Conservation (phyloP, 1,140 invertebrate species). For the Stratiolaelaps scimitus region DNA sequence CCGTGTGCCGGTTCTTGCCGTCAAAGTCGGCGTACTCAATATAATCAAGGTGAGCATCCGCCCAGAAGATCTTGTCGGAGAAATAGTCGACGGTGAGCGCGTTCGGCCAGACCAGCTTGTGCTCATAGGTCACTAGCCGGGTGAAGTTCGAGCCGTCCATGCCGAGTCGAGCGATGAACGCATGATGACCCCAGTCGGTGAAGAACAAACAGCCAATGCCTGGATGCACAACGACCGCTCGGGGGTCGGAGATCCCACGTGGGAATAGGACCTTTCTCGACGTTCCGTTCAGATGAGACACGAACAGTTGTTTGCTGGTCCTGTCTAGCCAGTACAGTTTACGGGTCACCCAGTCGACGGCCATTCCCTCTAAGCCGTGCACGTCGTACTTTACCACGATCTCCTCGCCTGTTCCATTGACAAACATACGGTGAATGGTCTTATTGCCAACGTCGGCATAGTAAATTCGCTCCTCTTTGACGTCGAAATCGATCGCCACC, state of each 20-base stretch:
- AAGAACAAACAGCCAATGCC: conserved; percentile 84
- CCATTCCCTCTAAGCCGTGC: conserved; percentile 85
- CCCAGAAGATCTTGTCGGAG: conserved; percentile 85
- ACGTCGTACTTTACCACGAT: conserved; percentile 81
- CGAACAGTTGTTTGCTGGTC: conserved; percentile 82
- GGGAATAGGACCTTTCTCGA: conserved; percentile 72
- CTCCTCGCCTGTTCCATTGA: conserved; percentile 49
- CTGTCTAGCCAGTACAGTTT: conserved; percentile 97
- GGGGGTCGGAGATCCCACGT: conserved; percentile 68
- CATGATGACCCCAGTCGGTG: conserved; percentile 85
- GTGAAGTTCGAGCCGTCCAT: conserved; percentile 90
- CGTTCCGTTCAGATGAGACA: conserved; percentile 77
- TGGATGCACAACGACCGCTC: conserved; percentile 87
- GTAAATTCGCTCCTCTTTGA: conserved; percentile 66
- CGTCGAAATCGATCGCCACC: conserved; percentile 87
- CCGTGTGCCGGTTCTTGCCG: conserved; percentile 65
- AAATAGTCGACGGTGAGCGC: conserved; percentile 94
- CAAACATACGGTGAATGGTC: conserved; percentile 56
- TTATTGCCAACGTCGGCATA: conserved; percentile 90
- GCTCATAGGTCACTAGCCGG: conserved; percentile 72
- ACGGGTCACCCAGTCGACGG: conserved; percentile 87
- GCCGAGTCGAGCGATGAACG: conserved; percentile 92
- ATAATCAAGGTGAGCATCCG: conserved; percentile 94
- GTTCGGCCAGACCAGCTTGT: conserved; percentile 96
- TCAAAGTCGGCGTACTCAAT: conserved; percentile 84